Evolutionary conservation across 2,113 vertebrate genomes (phyloP).

Genomic region (Sinocyclocheilus grahami): DNA sequence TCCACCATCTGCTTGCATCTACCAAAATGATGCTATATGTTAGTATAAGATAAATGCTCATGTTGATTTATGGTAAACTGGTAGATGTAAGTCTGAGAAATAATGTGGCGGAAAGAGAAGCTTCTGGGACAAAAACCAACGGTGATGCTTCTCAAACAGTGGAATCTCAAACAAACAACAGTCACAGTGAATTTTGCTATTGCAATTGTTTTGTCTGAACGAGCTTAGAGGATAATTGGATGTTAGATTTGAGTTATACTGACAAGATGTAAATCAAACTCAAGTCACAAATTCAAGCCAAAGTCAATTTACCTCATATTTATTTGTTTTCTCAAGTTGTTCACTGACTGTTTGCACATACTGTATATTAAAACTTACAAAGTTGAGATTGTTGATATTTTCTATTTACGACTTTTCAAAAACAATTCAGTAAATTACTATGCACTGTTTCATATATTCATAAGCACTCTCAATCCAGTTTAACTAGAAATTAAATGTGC

Average conservation of each 20-base stretch:
- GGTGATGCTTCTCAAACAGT: constrained; percentile 9
- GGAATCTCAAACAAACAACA: constrained; percentile 17
- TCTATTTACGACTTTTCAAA: background rate
- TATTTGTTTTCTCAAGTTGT: background rate
- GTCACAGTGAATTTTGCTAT: background rate
- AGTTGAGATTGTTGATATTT: background rate
- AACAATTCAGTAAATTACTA: background rate
- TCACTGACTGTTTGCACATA: background rate
- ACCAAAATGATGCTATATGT: constrained; percentile 3
- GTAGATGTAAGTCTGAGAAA: constrained; percentile 3
- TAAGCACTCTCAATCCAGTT: background rate
- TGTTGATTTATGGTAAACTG: constrained; percentile 16
- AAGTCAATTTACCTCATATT: background rate
- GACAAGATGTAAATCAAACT: constrained; percentile 1
- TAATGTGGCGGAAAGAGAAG: background rate
- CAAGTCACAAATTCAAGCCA: background rate
- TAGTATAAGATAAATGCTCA: constrained; percentile 15
- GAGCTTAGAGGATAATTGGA: background rate
- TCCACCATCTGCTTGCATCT: constrained; percentile 8
- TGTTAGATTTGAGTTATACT: background rate
- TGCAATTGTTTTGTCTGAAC: background rate
- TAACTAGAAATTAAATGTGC: background rate
- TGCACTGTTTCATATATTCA: background rate
- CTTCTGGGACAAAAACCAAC: constrained; percentile 2
- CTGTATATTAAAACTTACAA: background rate